These are phyloP conservation scores for Ptychochromis oligacanthus DNA, from an alignment of 2,113 vertebrate genomes.

Conservation along the genomic window DNA sequence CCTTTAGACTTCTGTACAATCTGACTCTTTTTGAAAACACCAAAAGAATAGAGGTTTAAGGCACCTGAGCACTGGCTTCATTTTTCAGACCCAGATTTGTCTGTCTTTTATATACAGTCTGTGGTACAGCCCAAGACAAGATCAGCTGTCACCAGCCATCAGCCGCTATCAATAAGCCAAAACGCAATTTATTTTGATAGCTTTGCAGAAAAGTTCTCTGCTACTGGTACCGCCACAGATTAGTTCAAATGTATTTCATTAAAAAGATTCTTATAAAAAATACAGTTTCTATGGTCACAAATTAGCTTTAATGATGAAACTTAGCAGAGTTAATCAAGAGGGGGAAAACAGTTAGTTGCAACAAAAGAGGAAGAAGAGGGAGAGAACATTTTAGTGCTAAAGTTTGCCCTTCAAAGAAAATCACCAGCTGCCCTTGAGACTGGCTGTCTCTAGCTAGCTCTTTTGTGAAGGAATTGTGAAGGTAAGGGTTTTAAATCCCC, in stretches of 20 bases:
- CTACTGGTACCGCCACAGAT: background rate
- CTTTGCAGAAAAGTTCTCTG: background rate
- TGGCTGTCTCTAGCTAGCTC: no score
- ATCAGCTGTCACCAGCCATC: constrained; percentile 23
- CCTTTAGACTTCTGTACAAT: background rate
- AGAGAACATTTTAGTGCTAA: background rate
- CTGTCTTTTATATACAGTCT: background rate
- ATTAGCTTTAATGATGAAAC: background rate
- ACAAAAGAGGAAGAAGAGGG: background rate
- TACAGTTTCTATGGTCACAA: background rate
- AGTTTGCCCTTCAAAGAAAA: constrained; percentile 3
- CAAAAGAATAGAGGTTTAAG: background rate
- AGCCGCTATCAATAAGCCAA: background rate
- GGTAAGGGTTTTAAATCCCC: no score
- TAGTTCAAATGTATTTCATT: rapidly evolving
- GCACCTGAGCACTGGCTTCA: background rate
- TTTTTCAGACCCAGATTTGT: background rate
- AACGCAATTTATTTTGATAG: background rate
- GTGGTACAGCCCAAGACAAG: background rate
- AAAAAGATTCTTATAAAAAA: background rate
- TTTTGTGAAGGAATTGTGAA: no score
- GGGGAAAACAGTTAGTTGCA: background rate
- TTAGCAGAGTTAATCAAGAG: background rate
- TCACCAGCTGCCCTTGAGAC: constrained; percentile 18
- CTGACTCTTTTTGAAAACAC: background rate